These are phyloP conservation scores for Myanophis thanlyinensis DNA, from an alignment of 2,113 vertebrate species.

Conservation along the genomic window DNA sequence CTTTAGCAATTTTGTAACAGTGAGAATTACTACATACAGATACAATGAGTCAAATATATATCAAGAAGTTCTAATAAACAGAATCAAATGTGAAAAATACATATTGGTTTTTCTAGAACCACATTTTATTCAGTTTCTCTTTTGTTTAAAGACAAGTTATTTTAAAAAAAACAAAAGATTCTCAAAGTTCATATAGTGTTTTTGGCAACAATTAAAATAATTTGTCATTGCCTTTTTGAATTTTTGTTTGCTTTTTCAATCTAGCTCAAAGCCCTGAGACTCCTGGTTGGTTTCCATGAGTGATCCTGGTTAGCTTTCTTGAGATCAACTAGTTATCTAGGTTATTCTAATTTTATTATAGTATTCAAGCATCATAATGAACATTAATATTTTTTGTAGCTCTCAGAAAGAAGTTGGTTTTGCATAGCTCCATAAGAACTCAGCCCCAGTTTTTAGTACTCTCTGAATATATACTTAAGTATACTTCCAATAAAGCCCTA, in stretches of 20 bases:
- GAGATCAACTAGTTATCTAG: not conserved
- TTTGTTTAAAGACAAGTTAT: slow-evolving; percentile 7
- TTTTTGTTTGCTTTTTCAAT: not conserved
- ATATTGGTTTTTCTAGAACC: not conserved
- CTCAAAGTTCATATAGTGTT: not conserved
- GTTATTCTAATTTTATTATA: not conserved
- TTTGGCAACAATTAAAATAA: not conserved
- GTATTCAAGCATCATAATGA: not conserved
- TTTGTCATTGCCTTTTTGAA: not conserved
- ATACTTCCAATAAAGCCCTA: not conserved
- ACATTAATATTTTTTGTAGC: slow-evolving; percentile 15
- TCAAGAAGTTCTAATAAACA: not conserved
- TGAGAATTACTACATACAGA: not conserved
- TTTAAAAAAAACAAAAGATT: slow-evolving; percentile 7
- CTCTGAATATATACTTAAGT: not conserved
- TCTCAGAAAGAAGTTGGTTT: slow-evolving; percentile 6
- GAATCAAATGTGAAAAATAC: not conserved
- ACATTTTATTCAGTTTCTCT: not conserved
- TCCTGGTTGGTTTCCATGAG: not conserved
- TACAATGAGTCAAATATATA: not conserved
- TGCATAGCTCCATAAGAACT: slow-evolving; percentile 36
- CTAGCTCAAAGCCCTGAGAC: not conserved
- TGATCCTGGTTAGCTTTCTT: not conserved
- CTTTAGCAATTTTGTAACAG: not conserved
- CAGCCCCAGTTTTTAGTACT: not conserved